These are phyloP conservation scores for Bubo bubo DNA, from an alignment of 2,113 vertebrate species.

Conservation along the genomic window DNA sequence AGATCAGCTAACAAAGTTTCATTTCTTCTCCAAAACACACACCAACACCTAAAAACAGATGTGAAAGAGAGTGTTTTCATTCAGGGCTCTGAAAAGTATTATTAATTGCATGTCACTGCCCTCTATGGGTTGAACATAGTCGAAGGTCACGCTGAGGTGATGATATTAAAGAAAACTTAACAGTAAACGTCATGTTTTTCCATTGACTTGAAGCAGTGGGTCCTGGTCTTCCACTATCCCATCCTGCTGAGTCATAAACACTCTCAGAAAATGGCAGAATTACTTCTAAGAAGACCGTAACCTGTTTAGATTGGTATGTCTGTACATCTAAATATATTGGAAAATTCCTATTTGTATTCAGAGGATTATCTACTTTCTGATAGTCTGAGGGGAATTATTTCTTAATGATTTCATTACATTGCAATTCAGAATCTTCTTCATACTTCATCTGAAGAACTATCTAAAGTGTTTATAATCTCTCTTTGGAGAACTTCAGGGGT, in stretches of 20 bases:
- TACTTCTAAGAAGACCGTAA: not conserved
- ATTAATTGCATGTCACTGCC: slow-evolving; percentile 37
- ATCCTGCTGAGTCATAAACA: not conserved
- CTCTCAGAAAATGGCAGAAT: not conserved
- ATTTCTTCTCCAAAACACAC: not conserved
- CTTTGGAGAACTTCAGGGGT: not conserved
- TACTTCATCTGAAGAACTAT: not conserved
- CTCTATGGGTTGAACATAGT: not conserved
- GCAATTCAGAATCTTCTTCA: not conserved
- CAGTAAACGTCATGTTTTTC: not conserved
- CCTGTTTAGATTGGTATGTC: not conserved
- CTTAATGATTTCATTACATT: not conserved
- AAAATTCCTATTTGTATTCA: not conserved
- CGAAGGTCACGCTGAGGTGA: not conserved
- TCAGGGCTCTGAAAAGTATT: not conserved
- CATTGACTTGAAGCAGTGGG: not conserved
- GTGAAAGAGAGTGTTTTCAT: not conserved
- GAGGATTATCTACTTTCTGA: not conserved
- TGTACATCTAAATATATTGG: not conserved
- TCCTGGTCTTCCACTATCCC: not conserved
- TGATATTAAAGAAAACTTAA: not conserved
- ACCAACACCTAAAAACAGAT: not conserved
- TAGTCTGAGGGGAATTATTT: not conserved
- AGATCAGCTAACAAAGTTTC: not conserved
- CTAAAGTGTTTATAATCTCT: not conserved